These are phyloP conservation scores for Nothobranchius furzeri DNA, from an alignment of 2,113 vertebrate genomes.

Conservation along the genomic window DNA sequence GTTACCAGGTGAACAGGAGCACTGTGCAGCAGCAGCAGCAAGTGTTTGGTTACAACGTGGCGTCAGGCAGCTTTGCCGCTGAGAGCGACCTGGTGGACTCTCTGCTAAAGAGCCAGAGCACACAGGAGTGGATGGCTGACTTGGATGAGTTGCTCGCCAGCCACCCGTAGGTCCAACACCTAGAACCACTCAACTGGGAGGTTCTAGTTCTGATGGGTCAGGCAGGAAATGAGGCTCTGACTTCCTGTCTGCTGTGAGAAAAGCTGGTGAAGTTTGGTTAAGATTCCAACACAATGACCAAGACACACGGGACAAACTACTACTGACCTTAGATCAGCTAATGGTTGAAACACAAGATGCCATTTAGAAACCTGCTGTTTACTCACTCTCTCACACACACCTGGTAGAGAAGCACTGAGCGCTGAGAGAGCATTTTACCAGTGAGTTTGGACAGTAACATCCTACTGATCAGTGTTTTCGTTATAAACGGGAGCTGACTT, in stretches of 20 bases:
- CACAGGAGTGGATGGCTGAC: slow-evolving; percentile 97
- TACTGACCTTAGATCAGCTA: neutral
- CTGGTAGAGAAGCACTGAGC: too few relatives aligned
- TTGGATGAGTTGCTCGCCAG: slow-evolving; percentile 92
- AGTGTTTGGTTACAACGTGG: slow-evolving; percentile 86
- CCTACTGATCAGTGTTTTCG: too few relatives aligned
- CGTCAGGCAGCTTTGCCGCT: slow-evolving; percentile 84
- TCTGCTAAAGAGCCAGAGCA: slow-evolving; percentile 92
- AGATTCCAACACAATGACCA: too few relatives aligned
- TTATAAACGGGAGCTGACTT: too few relatives aligned
- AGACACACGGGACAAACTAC: too few relatives aligned
- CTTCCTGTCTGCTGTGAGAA: too few relatives aligned
- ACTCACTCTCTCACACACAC: too few relatives aligned
- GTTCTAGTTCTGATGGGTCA: too few relatives aligned
- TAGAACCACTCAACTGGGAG: neutral
- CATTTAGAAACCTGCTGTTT: too few relatives aligned
- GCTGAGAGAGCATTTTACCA: too few relatives aligned
- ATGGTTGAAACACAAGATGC: too few relatives aligned
- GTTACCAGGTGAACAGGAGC: slow-evolving; percentile 86
- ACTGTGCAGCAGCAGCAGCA: slow-evolving; percentile 85
- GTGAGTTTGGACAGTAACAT: too few relatives aligned
- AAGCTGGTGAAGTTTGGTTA: neutral
- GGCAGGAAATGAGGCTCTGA: neutral
- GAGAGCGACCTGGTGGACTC: slow-evolving; percentile 94
- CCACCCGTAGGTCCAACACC: slow-evolving; percentile 76